Evolutionary conservation across 2,113 vertebrate genomes (phyloP).

Genomic region (Ptilorrhoa leucosticta): DNA sequence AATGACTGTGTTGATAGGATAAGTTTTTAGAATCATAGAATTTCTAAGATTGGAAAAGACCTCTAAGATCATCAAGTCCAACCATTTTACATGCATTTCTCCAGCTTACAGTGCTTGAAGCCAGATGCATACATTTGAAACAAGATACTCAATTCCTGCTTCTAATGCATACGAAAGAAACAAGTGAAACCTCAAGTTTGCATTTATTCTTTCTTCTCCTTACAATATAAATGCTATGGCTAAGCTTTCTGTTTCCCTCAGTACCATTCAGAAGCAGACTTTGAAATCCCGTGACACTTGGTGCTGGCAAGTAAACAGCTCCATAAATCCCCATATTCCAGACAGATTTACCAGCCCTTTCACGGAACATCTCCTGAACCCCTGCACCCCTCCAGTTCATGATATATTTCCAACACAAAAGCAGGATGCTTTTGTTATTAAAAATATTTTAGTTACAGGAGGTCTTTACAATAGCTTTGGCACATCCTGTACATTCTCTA

Average conservation of each 20-base stretch:
- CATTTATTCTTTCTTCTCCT: neutral
- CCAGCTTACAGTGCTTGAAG: neutral
- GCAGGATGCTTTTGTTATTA: constrained; percentile 45
- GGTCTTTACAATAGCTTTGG: constrained; percentile 47
- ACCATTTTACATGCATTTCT: neutral
- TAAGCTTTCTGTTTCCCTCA: neutral
- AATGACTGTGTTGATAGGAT: neutral
- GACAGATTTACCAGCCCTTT: neutral
- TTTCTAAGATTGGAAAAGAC: neutral
- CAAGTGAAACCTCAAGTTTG: neutral
- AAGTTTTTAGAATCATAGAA: neutral
- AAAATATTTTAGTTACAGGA: constrained; percentile 53
- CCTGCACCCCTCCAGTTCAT: neutral
- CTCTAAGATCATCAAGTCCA: neutral
- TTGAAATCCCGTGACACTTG: neutral
- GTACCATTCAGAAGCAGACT: neutral
- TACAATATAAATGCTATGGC: neutral
- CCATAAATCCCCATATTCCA: neutral
- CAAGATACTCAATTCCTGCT: neutral
- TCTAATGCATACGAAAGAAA: neutral
- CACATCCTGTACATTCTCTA: constrained; percentile 22
- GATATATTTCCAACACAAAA: constrained; percentile 29
- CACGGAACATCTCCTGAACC: neutral
- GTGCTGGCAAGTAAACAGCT: neutral
- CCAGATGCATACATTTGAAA: neutral